Conservation (phyloP, 2,888 invertebrate genomes). For the Latrodectus hesperus region DNA sequence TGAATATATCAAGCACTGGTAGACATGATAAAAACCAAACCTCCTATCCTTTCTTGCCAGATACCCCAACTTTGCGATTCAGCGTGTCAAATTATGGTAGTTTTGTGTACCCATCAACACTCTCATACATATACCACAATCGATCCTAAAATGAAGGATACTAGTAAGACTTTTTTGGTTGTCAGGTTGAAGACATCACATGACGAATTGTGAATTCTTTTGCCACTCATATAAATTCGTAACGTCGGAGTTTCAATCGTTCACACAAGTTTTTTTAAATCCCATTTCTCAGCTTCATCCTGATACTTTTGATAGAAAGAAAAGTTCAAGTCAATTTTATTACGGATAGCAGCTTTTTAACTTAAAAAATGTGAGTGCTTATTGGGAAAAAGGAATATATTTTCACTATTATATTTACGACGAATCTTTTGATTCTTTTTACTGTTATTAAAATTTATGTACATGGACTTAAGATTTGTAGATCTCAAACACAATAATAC, state of each 20-base stretch:
- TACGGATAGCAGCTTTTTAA: background rate
- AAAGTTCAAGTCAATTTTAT: slow-evolving; percentile 1
- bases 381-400: no score
- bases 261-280: background rate
- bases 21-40: background rate
- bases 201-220: background rate
- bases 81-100: background rate
- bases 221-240: background rate
- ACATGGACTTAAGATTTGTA: no score
- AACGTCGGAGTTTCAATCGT: background rate
- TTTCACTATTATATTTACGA: no score
- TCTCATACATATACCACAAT: background rate
- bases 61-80: background rate
- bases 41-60: background rate
- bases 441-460: no score
- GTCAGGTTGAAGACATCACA: background rate
- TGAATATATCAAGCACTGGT: background rate
- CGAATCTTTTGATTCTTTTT: no score
- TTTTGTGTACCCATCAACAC: background rate
- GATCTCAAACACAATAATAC: no score
- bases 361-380: background rate
- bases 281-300: background rate
- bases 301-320: background rate
- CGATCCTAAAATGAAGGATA: background rate
- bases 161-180: background rate